Percentiles rank a stretch among this genome's conserved stretches.
Evolutionary conservation across 2,888 invertebrate species (phyloP).

Genomic region (Acanthosepion pharaonis): DNA sequence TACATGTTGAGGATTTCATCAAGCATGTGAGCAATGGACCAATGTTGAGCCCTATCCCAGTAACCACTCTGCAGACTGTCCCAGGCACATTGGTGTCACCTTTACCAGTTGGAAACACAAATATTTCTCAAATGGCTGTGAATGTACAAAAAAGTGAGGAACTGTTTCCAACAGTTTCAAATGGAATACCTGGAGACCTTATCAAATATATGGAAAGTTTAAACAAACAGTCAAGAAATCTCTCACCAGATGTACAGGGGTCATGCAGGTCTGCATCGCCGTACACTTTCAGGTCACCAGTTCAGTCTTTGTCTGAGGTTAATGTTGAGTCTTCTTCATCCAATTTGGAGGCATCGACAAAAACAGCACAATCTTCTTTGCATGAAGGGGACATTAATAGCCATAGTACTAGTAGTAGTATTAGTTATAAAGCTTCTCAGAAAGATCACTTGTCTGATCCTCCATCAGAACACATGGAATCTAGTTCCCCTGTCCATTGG

Average conservation of each 20-base stretch:
- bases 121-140: slow-evolving; percentile 46
- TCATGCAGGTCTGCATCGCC: slow-evolving; percentile 24
- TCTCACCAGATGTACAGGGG: slow-evolving; percentile 43
- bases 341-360: slow-evolving; percentile 43
- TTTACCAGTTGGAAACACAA: slow-evolving; percentile 41
- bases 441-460: neutral
- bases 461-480: slow-evolving; percentile 40
- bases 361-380: neutral
- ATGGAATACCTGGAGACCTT: neutral
- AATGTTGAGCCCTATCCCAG: slow-evolving; percentile 59
- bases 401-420: slow-evolving; percentile 15
- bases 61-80: slow-evolving; percentile 53
- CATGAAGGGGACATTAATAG: neutral
- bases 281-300: slow-evolving; percentile 43
- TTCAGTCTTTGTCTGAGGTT: slow-evolving; percentile 37
- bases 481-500: slow-evolving; percentile 12
- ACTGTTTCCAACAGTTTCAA: slow-evolving; percentile 37
- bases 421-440: slow-evolving; percentile 34
- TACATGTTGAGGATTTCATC: slow-evolving; percentile 50
- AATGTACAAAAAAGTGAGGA: slow-evolving; percentile 46
- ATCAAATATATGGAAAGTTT: slow-evolving; percentile 42
- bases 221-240: slow-evolving; percentile 42
- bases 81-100: slow-evolving; percentile 46
- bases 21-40: slow-evolving; percentile 49
- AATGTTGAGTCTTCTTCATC: slow-evolving; percentile 38